Conservation (phyloP, 1,140 invertebrate species). For the Hirudo medicinalis region DNA sequence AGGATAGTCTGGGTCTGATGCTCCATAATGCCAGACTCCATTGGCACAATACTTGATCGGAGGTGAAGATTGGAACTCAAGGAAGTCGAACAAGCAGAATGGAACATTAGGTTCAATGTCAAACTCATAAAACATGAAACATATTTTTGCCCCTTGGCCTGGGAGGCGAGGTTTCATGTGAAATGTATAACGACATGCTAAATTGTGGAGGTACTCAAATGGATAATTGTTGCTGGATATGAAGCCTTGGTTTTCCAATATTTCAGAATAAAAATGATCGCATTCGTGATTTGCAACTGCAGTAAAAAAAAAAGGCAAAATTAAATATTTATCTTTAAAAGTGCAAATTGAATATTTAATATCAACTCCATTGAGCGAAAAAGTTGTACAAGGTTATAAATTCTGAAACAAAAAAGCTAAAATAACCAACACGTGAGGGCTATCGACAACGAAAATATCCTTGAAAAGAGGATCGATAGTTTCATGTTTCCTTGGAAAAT, state of each 20-base stretch:
- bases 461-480: no score
- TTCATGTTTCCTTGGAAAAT: no score
- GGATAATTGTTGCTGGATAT: conserved; percentile 21
- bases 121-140: conserved; percentile 20
- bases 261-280: conserved; percentile 6
- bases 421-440: no score
- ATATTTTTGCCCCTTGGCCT: conserved; percentile 6
- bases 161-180: conserved; percentile 8
- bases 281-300: background rate
- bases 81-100: conserved; percentile 21
- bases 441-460: no score
- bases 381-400: no score
- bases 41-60: conserved; percentile 17
- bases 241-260: conserved; percentile 7
- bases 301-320: background rate
- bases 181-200: conserved; percentile 19
- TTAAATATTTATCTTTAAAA: background rate
- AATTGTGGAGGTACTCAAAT: conserved; percentile 20
- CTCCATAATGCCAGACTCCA: conserved; percentile 19
- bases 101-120: conserved; percentile 17
- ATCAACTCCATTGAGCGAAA: no score
- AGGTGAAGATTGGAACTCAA: conserved; percentile 4
- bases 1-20: background rate
- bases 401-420: no score
- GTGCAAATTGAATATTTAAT: no score